Evolutionary conservation across 2,888 invertebrate species (phyloP).

Genomic region (Nomada flava): DNA sequence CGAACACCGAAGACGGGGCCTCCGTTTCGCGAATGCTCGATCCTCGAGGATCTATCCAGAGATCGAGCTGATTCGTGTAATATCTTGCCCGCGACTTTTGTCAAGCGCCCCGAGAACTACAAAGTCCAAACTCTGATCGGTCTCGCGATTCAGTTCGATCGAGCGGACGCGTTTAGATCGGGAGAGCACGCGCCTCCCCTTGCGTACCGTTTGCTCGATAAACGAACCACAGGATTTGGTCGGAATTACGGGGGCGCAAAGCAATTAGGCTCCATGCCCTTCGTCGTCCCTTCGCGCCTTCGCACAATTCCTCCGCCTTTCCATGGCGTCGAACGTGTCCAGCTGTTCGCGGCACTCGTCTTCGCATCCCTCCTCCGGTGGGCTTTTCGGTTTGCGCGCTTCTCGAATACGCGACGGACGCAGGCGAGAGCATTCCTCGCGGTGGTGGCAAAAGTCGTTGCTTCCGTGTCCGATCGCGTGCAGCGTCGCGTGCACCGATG

Average conservation of each 20-base stretch:
- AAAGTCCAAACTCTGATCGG: slow-evolving; percentile 10
- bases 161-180: slow-evolving; percentile 16
- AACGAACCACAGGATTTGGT: slow-evolving; percentile 37
- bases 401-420: slow-evolving; percentile 14
- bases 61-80: no score
- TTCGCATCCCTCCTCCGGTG: no score
- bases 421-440: slow-evolving; percentile 36
- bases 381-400: neutral
- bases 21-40: neutral
- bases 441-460: neutral
- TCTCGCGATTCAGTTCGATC: slow-evolving; percentile 36
- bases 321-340: neutral
- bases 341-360: neutral
- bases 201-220: slow-evolving; percentile 41
- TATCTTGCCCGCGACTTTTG: no score
- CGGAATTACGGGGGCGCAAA: slow-evolving; percentile 40
- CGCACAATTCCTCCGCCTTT: neutral
- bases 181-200: slow-evolving; percentile 56
- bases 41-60: no score
- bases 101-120: neutral
- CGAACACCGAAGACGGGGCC: neutral
- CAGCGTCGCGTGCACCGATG: slow-evolving; percentile 59
- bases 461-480: slow-evolving; percentile 47
- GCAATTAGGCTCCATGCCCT: slow-evolving; percentile 61
- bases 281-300: slow-evolving; percentile 8